Conservation (phyloP, 2,888 invertebrate genomes). For the Sarcophaga caerulescens region DNA sequence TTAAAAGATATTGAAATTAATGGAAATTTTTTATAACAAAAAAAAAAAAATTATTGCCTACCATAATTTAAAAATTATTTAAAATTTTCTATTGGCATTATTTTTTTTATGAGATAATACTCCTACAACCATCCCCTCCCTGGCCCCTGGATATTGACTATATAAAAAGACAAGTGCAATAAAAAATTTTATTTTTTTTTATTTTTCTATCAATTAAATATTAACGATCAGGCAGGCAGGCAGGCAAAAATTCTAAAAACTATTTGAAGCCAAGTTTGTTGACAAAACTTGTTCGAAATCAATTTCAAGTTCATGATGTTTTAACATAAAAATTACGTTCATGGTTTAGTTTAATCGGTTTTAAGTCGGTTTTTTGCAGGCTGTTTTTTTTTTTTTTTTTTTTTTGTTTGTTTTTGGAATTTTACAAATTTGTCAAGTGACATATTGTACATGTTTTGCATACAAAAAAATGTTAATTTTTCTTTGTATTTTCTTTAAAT, state of each 20-base stretch:
- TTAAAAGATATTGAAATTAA: neutral
- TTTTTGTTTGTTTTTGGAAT: neutral
- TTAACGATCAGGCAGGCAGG: neutral
- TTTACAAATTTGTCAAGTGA: slow-evolving; percentile 31
- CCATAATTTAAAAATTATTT: neutral
- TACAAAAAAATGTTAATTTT: slow-evolving; percentile 72
- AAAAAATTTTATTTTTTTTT: too few species aligned
- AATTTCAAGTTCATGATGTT: slow-evolving; percentile 50
- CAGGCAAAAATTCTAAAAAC: neutral
- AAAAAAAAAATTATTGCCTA: too few species aligned
- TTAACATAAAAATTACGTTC: slow-evolving; percentile 16
- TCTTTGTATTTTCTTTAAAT: neutral
- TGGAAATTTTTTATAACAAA: neutral
- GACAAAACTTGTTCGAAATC: neutral
- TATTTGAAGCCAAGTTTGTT: neutral
- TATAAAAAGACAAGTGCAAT: too few species aligned
- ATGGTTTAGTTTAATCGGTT: slow-evolving; percentile 8
- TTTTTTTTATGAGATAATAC: neutral
- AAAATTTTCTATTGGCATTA: neutral
- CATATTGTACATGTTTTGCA: slow-evolving; percentile 82
- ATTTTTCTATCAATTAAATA: neutral
- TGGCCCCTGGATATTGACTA: neutral
- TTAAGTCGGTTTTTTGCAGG: neutral
- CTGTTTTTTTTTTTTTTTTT: neutral
- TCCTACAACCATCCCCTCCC: neutral